phyloP scores from a whole-genome alignment of 2,113 vertebrate genomes.

The Parotia lawesii region DNA sequence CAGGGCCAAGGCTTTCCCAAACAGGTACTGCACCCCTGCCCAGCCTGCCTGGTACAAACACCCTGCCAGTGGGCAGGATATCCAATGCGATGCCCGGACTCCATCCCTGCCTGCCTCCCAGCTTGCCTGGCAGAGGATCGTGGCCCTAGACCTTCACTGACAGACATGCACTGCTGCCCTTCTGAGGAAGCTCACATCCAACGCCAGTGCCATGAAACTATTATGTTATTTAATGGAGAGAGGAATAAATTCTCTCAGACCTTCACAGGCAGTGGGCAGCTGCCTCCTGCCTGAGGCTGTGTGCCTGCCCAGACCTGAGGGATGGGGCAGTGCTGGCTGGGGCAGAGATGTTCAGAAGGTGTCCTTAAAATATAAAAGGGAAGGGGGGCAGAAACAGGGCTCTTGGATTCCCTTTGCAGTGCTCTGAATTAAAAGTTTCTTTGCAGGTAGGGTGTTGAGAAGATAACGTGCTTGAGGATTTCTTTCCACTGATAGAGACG shows the following conservation, averaged over 20 bases:
- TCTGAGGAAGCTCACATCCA: not conserved
- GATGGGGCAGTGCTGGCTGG: not conserved
- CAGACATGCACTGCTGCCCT: not conserved
- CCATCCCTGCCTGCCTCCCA: not conserved
- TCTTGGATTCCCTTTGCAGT: not conserved
- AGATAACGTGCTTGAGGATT: not conserved
- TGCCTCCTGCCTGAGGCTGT: not conserved
- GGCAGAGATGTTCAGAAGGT: not conserved
- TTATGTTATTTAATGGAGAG: not conserved
- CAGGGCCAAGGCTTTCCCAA: not conserved
- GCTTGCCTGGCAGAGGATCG: not conserved
- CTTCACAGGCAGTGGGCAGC: not conserved
- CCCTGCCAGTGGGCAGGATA: not conserved
- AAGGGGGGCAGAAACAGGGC: not conserved
- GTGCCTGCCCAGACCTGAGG: not conserved
- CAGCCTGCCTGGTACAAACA: not conserved
- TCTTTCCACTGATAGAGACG: not conserved
- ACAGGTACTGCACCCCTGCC: not conserved
- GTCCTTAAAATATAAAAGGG: not conserved
- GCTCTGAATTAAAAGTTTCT: slow-evolving; percentile 42
- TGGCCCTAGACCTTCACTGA: not conserved
- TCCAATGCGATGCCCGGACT: rapidly evolving
- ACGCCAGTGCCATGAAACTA: not conserved
- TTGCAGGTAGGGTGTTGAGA: not conserved
- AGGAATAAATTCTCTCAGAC: not conserved